These are phyloP conservation scores for Pteria penguin DNA, from an alignment of 2,888 invertebrate species.

Conservation along the genomic window DNA sequence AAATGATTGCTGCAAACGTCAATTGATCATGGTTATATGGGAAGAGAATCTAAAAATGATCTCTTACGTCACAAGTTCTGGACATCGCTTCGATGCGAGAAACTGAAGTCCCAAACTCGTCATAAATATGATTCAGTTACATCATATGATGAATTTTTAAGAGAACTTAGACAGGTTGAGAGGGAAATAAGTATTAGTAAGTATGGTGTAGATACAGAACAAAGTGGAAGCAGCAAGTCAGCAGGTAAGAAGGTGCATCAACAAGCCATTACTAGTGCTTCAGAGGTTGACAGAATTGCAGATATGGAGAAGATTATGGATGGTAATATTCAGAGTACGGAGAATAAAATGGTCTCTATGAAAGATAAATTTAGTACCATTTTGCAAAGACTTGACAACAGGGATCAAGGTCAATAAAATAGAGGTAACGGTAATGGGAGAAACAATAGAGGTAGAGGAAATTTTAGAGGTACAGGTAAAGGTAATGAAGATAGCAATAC, in stretches of 20 bases:
- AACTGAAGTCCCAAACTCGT: too few relatives aligned
- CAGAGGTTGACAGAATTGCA: not conserved
- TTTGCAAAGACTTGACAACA: not conserved
- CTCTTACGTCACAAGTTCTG: too few relatives aligned
- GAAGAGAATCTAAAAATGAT: constrained; percentile 31
- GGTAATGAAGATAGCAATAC: constrained; percentile 3
- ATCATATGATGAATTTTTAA: constrained; percentile 27
- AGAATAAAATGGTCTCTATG: constrained; percentile 20
- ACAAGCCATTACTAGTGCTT: not conserved
- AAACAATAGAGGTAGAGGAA: not conserved
- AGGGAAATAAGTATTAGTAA: constrained; percentile 13
- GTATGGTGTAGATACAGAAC: not conserved
- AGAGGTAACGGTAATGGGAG: not conserved
- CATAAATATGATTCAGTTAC: constrained; percentile 38
- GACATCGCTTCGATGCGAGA: constrained; percentile 28
- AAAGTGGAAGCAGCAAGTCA: not conserved
- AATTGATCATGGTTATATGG: constrained; percentile 30
- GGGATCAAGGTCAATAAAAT: not conserved
- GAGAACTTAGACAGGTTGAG: constrained; percentile 30
- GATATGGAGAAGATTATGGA: constrained; percentile 4
- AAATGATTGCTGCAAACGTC: constrained; percentile 30
- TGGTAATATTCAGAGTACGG: constrained; percentile 1
- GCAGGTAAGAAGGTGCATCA: not conserved
- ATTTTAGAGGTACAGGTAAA: constrained; percentile 5
- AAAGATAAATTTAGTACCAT: constrained; percentile 20